Conservation (phyloP, 1,140 invertebrate genomes). For the Theocolax elegans region DNA sequence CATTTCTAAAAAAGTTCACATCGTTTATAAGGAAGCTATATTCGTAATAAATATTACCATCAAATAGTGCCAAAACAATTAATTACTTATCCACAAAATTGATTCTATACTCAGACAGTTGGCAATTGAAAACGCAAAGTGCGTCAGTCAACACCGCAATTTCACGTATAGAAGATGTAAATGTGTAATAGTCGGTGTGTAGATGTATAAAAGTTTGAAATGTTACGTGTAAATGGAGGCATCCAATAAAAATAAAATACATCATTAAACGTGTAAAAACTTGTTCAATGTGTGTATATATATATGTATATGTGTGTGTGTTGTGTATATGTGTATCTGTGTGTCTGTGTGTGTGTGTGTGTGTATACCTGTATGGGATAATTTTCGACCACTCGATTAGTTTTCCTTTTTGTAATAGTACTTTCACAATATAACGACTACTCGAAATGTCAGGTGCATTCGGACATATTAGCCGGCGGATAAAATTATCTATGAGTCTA, state of each 20-base stretch:
- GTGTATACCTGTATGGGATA: not conserved
- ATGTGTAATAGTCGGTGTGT: not conserved
- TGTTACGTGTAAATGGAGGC: not conserved
- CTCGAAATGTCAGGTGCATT: constrained; percentile 28
- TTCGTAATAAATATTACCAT: too few relatives aligned
- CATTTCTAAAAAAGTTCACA: too few relatives aligned
- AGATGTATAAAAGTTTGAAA: not conserved
- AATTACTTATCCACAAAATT: too few relatives aligned
- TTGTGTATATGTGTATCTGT: too few relatives aligned
- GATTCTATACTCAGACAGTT: too few relatives aligned
- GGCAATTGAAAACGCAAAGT: too few relatives aligned
- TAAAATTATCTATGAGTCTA: not conserved
- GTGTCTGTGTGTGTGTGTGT: too few relatives aligned
- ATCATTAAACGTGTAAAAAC: too few relatives aligned
- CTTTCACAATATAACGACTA: constrained; percentile 36
- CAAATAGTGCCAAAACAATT: too few relatives aligned
- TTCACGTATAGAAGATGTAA: not conserved
- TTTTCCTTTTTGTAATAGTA: constrained; percentile 26
- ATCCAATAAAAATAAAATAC: not conserved
- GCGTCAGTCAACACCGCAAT: not conserved
- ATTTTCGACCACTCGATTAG: not conserved
- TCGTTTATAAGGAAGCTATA: too few relatives aligned
- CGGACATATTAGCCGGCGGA: not conserved
- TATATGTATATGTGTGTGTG: too few relatives aligned
- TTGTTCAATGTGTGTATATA: too few relatives aligned